Evolutionary conservation across 2,797 vertebrate genomes (phyloP).

Genomic region (Paratrypauchen microcephalus): DNA sequence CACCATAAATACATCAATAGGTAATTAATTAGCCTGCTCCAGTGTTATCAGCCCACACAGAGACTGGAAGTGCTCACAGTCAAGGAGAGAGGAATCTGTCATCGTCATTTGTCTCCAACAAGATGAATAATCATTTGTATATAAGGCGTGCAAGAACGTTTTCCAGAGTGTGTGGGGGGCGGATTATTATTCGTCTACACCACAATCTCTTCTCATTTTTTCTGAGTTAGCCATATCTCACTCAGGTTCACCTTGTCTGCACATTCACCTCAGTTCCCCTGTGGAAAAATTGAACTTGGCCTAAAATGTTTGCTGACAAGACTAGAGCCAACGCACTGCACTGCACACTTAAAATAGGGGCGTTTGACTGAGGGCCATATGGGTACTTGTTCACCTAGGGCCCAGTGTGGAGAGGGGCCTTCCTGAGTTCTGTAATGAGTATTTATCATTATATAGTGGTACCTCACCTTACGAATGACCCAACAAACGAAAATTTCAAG

Average conservation of each 20-base stretch:
- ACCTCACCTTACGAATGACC: no score
- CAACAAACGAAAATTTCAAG: no score
- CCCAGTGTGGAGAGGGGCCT: no score
- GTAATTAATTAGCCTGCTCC: conserved; percentile 64
- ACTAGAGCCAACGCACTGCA: background rate
- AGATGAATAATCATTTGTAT: conserved; percentile 41
- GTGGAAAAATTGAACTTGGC: conserved; percentile 11
- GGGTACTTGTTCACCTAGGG: no score
- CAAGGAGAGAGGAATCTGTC: conserved; percentile 62
- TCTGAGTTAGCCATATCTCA: conserved; percentile 34
- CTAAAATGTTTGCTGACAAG: conserved; percentile 8
- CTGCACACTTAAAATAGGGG: conserved; percentile 8
- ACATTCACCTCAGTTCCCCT: conserved; percentile 27
- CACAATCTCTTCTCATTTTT: conserved; percentile 6
- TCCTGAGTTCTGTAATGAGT: no score
- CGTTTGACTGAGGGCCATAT: no score
- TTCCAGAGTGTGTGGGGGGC: conserved; percentile 9
- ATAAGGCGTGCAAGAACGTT: conserved; percentile 9
- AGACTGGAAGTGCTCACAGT: conserved; percentile 43
- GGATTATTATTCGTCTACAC: conserved; percentile 12
- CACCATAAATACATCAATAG: conserved; percentile 46
- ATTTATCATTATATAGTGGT: no score
- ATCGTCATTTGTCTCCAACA: conserved; percentile 33
- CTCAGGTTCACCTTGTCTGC: conserved; percentile 52
- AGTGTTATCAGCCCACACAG: conserved; percentile 59